These are phyloP conservation scores for Parascotia fuliginaria DNA, from an alignment of 2,888 invertebrate species.

Conservation along the genomic window DNA sequence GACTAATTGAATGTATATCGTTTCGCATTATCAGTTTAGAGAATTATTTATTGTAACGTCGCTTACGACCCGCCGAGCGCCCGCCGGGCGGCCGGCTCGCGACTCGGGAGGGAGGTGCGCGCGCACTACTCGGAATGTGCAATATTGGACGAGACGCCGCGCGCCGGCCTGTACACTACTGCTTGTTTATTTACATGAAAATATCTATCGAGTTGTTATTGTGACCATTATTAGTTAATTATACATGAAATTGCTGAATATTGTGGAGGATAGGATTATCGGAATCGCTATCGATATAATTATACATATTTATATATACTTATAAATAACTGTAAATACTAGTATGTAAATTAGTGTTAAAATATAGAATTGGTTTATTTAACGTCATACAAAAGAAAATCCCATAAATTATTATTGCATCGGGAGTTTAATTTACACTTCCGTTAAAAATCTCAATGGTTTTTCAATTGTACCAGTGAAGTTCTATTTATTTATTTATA, in stretches of 20 bases:
- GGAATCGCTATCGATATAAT: slow-evolving; percentile 82
- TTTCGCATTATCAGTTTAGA: slow-evolving; percentile 78
- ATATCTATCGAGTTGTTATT: slow-evolving; percentile 85
- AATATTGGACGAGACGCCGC: slow-evolving; percentile 72
- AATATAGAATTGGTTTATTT: slow-evolving; percentile 85
- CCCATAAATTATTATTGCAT: slow-evolving; percentile 85
- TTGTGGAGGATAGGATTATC: slow-evolving; percentile 79
- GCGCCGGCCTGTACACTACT: slow-evolving; percentile 71
- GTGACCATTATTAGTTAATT: slow-evolving; percentile 86
- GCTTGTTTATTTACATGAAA: slow-evolving; percentile 85
- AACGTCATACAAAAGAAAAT: slow-evolving; percentile 82
- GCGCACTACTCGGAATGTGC: slow-evolving; percentile 71
- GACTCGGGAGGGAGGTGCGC: slow-evolving; percentile 34
- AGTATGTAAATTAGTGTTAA: slow-evolving; percentile 83
- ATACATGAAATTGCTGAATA: slow-evolving; percentile 81
- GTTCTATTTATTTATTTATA: slow-evolving; percentile 81
- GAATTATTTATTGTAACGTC: slow-evolving; percentile 81
- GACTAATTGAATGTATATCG: slow-evolving; percentile 66
- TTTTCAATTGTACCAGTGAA: slow-evolving; percentile 85
- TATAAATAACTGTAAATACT: slow-evolving; percentile 86
- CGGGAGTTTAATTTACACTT: slow-evolving; percentile 81
- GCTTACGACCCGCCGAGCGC: slow-evolving; percentile 54
- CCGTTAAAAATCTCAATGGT: slow-evolving; percentile 85
- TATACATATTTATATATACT: slow-evolving; percentile 86
- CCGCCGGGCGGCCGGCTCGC: slow-evolving; percentile 41